Conservation (phyloP, 2,888 invertebrate species). For the Orthonevra nobilis region DNA sequence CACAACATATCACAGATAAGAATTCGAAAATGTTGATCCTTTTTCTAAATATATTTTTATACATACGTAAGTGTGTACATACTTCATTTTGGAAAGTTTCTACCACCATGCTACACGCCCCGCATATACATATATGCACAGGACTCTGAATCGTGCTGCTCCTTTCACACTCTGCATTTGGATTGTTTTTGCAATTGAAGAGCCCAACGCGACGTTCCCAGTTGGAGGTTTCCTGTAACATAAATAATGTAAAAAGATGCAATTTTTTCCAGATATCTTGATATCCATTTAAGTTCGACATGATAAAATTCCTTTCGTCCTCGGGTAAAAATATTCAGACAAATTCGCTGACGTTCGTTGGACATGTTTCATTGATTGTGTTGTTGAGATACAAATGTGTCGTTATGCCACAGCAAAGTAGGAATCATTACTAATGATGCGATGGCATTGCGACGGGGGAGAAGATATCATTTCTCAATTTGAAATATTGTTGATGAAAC, state of each 20-base stretch:
- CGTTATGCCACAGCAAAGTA: background rate
- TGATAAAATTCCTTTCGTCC: constrained; percentile 32
- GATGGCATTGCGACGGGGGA: background rate
- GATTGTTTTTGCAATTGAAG: background rate
- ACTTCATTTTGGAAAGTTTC: no score
- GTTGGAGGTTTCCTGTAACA: constrained; percentile 26
- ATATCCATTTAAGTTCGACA: constrained; percentile 37
- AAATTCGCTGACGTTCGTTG: background rate
- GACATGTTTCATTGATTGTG: constrained; percentile 6
- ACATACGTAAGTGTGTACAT: constrained; percentile 17
- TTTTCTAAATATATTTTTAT: constrained; percentile 7
- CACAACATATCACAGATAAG: constrained; percentile 35
- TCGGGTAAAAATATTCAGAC: background rate
- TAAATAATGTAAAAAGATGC: constrained; percentile 42
- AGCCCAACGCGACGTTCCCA: constrained; percentile 11
- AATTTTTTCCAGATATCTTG: constrained; percentile 26
- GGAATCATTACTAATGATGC: constrained; percentile 14
- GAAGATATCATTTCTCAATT: constrained; percentile 9
- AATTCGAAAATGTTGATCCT: constrained; percentile 53
- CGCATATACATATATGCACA: no score
- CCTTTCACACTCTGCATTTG: constrained; percentile 7
- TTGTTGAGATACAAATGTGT: constrained; percentile 10
- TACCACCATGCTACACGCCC: no score
- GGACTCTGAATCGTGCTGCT: constrained; percentile 39
- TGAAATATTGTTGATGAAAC: background rate